Percentiles rank a stretch among this genome's conserved stretches.
Evolutionary conservation across 1,140 invertebrate genomes (phyloP).

Genomic region (Scaptodrosophila lebanonensis): DNA sequence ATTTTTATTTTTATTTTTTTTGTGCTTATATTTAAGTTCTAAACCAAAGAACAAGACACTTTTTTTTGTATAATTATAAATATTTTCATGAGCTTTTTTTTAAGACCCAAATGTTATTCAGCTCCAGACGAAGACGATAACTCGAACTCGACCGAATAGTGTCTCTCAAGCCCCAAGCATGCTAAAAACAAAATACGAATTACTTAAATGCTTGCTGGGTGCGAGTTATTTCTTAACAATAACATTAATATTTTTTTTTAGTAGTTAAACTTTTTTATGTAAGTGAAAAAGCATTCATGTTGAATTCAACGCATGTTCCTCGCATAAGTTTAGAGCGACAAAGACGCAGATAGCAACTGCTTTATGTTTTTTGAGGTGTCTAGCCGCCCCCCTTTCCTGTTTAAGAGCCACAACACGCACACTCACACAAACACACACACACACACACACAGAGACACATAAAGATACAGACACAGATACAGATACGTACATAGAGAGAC

Average conservation of each 20-base stretch:
- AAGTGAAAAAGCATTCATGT: slow-evolving; percentile 36
- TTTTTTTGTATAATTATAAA: slow-evolving; percentile 41
- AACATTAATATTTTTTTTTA: slow-evolving; percentile 23
- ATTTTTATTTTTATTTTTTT: slow-evolving; percentile 43
- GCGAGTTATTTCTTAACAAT: slow-evolving; percentile 15
- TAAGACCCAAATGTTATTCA: background rate
- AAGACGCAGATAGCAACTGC: slow-evolving; percentile 45
- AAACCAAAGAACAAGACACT: slow-evolving; percentile 66
- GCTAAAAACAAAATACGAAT: too few species aligned
- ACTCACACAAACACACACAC: slow-evolving; percentile 4
- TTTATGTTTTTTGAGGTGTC: slow-evolving; percentile 13
- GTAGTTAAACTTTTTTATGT: slow-evolving; percentile 9
- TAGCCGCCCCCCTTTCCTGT: background rate
- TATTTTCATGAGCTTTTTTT: slow-evolving; percentile 4
- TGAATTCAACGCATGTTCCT: slow-evolving; percentile 72
- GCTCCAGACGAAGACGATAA: slow-evolving; percentile 24
- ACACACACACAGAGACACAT: slow-evolving; percentile 4
- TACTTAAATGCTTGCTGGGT: too few species aligned
- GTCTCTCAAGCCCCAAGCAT: too few species aligned
- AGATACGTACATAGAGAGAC: slow-evolving; percentile 1
- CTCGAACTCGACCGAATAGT: too few species aligned
- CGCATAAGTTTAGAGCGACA: slow-evolving; percentile 69
- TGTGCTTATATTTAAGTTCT: slow-evolving; percentile 62
- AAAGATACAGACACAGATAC: slow-evolving; percentile 16
- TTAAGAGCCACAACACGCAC: slow-evolving; percentile 18